Base-by-base conservation (phyloP, 2,113 vertebrate genomes). In the Trogon melanurus region DNA sequence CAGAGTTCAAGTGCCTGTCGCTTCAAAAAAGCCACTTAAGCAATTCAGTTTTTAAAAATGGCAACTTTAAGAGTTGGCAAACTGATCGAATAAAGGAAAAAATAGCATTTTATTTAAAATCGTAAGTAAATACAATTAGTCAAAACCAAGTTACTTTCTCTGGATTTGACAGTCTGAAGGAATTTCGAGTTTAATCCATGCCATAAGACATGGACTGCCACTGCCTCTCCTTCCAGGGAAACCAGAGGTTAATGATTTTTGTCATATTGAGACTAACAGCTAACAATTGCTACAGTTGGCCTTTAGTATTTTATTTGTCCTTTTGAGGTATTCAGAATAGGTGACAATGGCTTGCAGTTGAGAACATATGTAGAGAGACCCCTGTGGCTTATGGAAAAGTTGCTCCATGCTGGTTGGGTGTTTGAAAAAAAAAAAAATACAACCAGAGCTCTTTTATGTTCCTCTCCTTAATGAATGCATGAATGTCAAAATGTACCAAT, bases 281-380 rank as follows among this genome's bases (percentile, higher is more conserved):
- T 98, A 98, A 99, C 98, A 99, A 99, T 99, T 99, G 99, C 98
- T 99, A 99, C 99, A 98, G 98, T 99, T 98, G 98, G 99, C 97
- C 98, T 98, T 98, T 99, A 98, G 96, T 97, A 96, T 98, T 98
- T 98, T 98, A 97, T 98, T 97, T 98, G 97, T 98, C 97, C 98
- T 99, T 99, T 99, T 99, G 98, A 99, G 98, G 98, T 98, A 99
- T 99, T 99, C 98, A 99, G 98, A 98, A 98, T 98, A 98, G 98
- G 98, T 99, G 99, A 99, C 99, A 99, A 99, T 99, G 97, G 99
- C 97, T 98, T 98, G 98, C 98, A 99, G 99, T 99, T 99, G 99
- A 99, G 99, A 99, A 99, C 99, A 99, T 99, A 99, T 99, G 99
- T 99, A 99, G 98, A 98, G 98, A 99, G 98, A 99, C 99, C 99